phyloP scores from a whole-genome alignment of 2,888 invertebrate genomes.

The Trypoxylon attenuatum region DNA sequence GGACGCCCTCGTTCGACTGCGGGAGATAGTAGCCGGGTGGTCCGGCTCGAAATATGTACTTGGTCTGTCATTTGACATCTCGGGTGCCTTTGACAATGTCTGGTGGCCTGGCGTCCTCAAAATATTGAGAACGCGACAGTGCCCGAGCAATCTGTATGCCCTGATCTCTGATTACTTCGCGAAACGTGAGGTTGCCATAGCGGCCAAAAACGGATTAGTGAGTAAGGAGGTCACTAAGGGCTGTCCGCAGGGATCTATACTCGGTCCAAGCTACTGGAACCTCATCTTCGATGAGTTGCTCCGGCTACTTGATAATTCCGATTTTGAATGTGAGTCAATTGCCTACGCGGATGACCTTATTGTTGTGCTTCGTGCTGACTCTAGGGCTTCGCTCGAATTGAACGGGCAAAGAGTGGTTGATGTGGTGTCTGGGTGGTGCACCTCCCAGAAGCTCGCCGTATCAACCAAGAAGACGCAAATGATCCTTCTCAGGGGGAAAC shows the following conservation, averaged over 20 bases:
- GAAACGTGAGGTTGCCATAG: background rate
- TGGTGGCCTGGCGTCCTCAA: conserved; percentile 4
- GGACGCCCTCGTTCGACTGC: background rate
- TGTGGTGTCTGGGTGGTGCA: background rate
- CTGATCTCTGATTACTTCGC: background rate
- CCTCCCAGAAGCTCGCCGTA: background rate
- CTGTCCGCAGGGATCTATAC: conserved; percentile 6
- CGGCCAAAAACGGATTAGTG: background rate
- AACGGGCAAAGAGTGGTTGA: background rate
- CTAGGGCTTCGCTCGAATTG: background rate
- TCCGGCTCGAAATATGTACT: background rate
- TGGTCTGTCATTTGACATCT: background rate
- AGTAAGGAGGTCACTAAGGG: background rate
- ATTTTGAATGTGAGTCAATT: background rate
- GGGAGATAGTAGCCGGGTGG: background rate
- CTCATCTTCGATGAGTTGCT: conserved; percentile 1
- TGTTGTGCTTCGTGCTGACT: background rate
- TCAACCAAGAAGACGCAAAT: background rate
- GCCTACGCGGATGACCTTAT: conserved; percentile 4
- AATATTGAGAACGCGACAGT: background rate
- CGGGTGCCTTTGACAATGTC: conserved; percentile 1
- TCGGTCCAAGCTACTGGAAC: background rate
- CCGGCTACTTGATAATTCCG: background rate
- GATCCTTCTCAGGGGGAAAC: background rate
- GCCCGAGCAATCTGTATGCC: background rate